Percentiles rank a stretch among this genome's conserved stretches.
phyloP scores from a whole-genome alignment of 2,797 vertebrate genomes.

The Acanthornis magna region DNA sequence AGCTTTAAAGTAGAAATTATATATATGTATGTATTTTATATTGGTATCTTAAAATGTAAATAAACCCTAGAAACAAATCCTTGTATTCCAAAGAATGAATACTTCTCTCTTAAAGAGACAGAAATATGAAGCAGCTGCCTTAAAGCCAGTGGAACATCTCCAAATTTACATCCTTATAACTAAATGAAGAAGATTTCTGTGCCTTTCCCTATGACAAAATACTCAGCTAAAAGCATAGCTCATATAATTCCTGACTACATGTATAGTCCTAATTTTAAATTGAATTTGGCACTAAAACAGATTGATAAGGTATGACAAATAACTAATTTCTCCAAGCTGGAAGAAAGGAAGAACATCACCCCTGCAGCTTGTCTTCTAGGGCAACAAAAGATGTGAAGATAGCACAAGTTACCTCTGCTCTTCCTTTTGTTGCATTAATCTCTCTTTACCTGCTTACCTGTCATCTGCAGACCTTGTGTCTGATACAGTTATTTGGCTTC shows the following conservation, averaged over 20 bases:
- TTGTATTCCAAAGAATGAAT: not conserved
- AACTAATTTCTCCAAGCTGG: conserved; percentile 48
- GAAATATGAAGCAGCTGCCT: not conserved
- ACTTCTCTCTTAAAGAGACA: not conserved
- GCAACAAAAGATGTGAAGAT: not conserved
- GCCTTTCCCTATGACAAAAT: not conserved
- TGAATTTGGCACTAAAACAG: conserved; percentile 48
- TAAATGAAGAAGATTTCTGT: not conserved
- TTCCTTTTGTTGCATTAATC: conserved; percentile 21
- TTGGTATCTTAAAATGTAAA: not conserved
- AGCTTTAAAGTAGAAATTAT: not conserved
- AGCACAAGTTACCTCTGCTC: conserved; percentile 13
- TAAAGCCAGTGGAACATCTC: not conserved
- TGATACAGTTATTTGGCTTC: not conserved
- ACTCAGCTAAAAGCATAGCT: conserved; percentile 12
- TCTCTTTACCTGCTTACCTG: conserved; percentile 32
- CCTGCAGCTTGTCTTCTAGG: conserved; percentile 1
- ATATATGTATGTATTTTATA: not conserved
- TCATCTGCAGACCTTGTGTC: not conserved
- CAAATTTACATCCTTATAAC: not conserved
- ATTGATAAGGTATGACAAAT: conserved; percentile 61
- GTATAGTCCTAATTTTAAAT: conserved; percentile 46
- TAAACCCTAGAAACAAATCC: not conserved
- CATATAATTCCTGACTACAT: conserved; percentile 9
- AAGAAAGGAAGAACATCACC: conserved; percentile 32